These are phyloP conservation scores for Chelidonichthys spinosus DNA, from an alignment of 2,797 vertebrate species.

Conservation along the genomic window DNA sequence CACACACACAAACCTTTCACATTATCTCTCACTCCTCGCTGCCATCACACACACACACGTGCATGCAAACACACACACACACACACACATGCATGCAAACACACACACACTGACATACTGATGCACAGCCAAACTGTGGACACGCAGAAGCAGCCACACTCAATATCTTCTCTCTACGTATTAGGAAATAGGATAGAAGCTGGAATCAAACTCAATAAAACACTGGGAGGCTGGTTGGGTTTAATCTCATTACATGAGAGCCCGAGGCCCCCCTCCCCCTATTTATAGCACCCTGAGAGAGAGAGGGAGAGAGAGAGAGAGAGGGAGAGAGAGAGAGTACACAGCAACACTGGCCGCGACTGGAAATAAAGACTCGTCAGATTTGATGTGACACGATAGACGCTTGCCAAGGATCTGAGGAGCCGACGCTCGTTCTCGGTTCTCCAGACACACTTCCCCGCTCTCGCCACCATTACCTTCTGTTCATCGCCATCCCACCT, in stretches of 20 bases:
- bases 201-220: conserved; percentile 81
- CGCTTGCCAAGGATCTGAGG: conserved; percentile 62
- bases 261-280: conserved; percentile 74
- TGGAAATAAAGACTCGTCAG: conserved; percentile 64
- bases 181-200: conserved; percentile 69
- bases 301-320: conserved; percentile 14
- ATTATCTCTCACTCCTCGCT: too few species aligned
- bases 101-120: conserved; percentile 31
- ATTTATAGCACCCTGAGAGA: conserved; percentile 82
- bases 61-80: conserved; percentile 34
- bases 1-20: conserved; percentile 24
- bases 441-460: conserved; percentile 43
- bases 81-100: background rate
- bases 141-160: conserved; percentile 58
- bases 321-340: conserved; percentile 50
- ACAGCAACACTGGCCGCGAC: conserved; percentile 53
- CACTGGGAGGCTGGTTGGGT: conserved; percentile 79
- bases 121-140: conserved; percentile 39
- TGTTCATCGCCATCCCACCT: conserved; percentile 57
- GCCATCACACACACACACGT: conserved; percentile 51
- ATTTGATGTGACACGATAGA: conserved; percentile 73
- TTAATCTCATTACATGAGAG: conserved; percentile 84
- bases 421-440: conserved; percentile 56
- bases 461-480: conserved; percentile 46
- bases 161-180: conserved; percentile 69